Conservation (phyloP, 2,888 invertebrate species). For the Sisyra nigra region DNA sequence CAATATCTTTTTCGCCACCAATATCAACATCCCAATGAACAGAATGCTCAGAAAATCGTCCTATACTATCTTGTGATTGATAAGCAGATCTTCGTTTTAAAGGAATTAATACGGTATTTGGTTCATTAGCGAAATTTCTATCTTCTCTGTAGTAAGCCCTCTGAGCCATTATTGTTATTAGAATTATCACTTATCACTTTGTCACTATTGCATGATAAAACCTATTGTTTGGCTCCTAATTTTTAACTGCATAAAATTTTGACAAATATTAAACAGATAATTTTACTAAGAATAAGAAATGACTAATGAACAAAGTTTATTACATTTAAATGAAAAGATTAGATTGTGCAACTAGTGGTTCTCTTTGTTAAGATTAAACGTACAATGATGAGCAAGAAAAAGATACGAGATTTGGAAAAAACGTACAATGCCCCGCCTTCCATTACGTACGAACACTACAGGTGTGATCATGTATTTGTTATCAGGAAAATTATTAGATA, state of each 20-base stretch:
- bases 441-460: background rate
- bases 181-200: no score
- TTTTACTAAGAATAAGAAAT: background rate
- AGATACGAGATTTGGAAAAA: background rate
- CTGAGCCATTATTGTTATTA: no score
- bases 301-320: background rate
- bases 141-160: no score
- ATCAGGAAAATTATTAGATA: background rate
- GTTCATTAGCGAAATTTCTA: no score
- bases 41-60: slow-evolving; percentile 6
- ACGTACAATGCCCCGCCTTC: slow-evolving; percentile 4
- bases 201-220: no score
- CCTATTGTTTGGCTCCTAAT: background rate
- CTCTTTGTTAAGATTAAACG: background rate
- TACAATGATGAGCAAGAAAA: background rate
- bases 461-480: background rate
- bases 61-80: slow-evolving; percentile 8
- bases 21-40: slow-evolving; percentile 6
- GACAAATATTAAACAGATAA: background rate
- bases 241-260: background rate
- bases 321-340: background rate
- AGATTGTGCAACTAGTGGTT: no score
- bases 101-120: slow-evolving; percentile 2
- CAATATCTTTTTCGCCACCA: background rate
- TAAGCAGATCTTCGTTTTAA: background rate